Evolutionary conservation across 2,888 invertebrate species (phyloP), one percentile per base, ranked within the genome.

Genomic region (Trypoxylon attenuatum): DNA sequence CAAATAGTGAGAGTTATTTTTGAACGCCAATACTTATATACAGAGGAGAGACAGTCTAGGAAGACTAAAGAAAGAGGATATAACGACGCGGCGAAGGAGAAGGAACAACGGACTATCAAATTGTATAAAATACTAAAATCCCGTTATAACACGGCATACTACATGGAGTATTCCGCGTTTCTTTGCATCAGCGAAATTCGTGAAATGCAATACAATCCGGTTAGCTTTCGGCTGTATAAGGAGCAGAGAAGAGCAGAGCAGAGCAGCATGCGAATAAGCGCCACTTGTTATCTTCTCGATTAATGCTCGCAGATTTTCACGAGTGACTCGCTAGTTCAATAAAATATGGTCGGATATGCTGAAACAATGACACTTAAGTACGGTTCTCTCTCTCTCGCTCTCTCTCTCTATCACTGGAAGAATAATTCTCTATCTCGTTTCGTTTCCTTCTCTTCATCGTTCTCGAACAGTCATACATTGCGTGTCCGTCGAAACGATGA

Each of bases 351-450:
- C 22, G 47, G 25, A 53, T 57, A 43, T 50, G 45, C 33, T 42
- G 15, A 22, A 58, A 39, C 18, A 22, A 42, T 15, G 29, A 53
- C 49, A 39, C 59, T 71, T 71, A 72, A 72, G 71, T 72, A 69
- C 72, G 23, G 56, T 43, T 25, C 13, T 50, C 43, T 27, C 23
- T 61, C 38, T 22, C 8, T 66, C 18, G 23, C 10, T 42, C 27
- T 53, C 18, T 56, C 52, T 25, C 50, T 21, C 19, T 39, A 45
- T 15, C 18, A 15, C 1, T 46, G 49, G 25, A 38, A 60, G 39
- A 42, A 70, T 57, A 60, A 61, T 52, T 43, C n/a, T n/a, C n/a
- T n/a, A n/a, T n/a, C n/a, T n/a, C n/a, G 13, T 22, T n/a, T 13
- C 13, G 13, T 21, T 45, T 21, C 5, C 19, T 29, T 42, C 21